A percentile compares a stretch with the other conserved stretches of the same genome.
Conservation (phyloP, 2,888 invertebrate species). For the Noctua janthe region DNA sequence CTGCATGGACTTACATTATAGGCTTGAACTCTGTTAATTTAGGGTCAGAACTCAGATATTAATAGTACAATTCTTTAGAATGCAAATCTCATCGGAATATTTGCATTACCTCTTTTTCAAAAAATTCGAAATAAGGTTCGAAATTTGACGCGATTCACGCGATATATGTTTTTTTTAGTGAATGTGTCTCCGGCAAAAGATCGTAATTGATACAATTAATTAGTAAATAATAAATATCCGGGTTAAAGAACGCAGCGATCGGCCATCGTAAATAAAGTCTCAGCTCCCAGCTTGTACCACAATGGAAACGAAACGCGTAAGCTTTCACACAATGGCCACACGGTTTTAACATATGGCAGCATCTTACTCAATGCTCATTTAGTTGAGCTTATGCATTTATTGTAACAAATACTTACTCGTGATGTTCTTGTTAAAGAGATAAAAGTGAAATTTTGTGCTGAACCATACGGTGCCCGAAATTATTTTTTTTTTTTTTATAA, state of each 20-base stretch:
- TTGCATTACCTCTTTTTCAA: too few species aligned
- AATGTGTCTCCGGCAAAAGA: neutral
- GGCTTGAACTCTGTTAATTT: constrained; percentile 40
- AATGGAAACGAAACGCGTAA: constrained; percentile 8
- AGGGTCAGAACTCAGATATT: constrained; percentile 44
- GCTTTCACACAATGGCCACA: constrained; percentile 23
- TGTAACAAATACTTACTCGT: constrained; percentile 1
- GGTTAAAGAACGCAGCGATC: constrained; percentile 8
- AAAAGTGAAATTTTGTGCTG: neutral
- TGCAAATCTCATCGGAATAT: neutral
- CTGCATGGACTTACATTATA: constrained; percentile 54
- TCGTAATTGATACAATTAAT: neutral
- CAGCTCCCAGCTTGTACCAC: neutral
- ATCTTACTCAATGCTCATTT: constrained; percentile 15
- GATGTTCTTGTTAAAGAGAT: constrained; percentile 6
- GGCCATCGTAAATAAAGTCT: neutral
- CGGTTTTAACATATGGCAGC: constrained; percentile 25
- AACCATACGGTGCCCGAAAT: too few species aligned
- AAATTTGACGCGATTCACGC: neutral
- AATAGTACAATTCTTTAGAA: constrained; percentile 4
- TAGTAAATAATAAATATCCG: too few species aligned
- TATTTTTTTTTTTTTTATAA: too few species aligned
- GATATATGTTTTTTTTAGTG: neutral
- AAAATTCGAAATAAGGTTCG: neutral
- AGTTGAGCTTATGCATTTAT: neutral